Conservation (phyloP, 2,888 invertebrate genomes). For the Latrodectus hesperus region DNA sequence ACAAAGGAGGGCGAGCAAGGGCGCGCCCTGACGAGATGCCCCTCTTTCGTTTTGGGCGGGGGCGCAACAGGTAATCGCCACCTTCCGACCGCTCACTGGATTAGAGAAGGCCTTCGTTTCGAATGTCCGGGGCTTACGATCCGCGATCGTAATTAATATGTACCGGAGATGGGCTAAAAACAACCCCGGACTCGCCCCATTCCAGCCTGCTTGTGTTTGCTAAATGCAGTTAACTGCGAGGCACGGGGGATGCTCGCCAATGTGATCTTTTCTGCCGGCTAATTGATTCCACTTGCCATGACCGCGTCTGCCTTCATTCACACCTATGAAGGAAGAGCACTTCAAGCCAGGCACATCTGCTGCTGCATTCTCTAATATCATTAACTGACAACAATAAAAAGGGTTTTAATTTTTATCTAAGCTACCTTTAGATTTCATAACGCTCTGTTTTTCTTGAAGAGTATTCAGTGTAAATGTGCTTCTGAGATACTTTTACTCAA, state of each 20-base stretch:
- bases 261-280: conserved; percentile 44
- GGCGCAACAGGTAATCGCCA: conserved; percentile 68
- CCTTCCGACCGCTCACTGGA: conserved; percentile 54
- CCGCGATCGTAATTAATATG: conserved; percentile 67
- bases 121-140: conserved; percentile 48
- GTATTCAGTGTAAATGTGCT: too few species aligned
- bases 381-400: too few species aligned
- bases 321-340: too few species aligned
- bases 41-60: conserved; percentile 3
- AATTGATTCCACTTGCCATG: conserved; percentile 10
- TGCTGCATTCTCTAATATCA: too few species aligned
- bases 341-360: too few species aligned
- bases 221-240: conserved; percentile 55
- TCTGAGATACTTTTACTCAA: too few species aligned
- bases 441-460: too few species aligned
- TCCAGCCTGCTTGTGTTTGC: conserved; percentile 59
- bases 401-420: too few species aligned
- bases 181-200: conserved; percentile 36
- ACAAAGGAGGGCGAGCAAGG: conserved; percentile 17
- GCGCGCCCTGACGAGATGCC: conserved; percentile 60
- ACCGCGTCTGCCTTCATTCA: background rate
- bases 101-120: conserved; percentile 30
- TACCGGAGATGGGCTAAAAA: conserved; percentile 56
- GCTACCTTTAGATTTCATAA: too few species aligned
- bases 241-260: conserved; percentile 31